These are phyloP conservation scores for Hypotaenidia okinawae DNA, from an alignment of 2,797 vertebrate species.

Conservation along the genomic window DNA sequence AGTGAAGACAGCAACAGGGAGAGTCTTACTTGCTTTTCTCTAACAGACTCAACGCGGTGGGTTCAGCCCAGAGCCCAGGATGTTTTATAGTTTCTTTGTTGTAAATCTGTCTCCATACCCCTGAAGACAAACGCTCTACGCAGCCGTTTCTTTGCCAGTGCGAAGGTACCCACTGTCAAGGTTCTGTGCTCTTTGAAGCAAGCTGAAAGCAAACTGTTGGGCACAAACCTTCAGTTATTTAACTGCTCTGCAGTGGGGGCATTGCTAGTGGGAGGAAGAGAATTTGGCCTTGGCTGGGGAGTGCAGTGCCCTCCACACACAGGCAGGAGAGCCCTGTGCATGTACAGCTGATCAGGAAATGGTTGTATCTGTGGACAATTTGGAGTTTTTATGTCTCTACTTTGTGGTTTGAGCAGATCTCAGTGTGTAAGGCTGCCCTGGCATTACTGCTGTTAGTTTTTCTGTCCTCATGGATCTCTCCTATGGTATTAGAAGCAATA, in stretches of 20 bases:
- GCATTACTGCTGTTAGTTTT: neutral
- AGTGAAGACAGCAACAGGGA: neutral
- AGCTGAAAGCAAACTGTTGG: neutral
- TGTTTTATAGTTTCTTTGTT: neutral
- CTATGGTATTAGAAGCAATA: neutral
- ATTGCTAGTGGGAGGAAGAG: neutral
- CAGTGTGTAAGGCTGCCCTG: neutral
- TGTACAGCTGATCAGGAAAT: neutral
- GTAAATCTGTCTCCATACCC: neutral
- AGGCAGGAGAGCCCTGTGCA: neutral
- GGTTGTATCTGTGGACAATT: neutral
- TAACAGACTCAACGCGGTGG: neutral
- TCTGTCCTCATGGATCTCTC: neutral
- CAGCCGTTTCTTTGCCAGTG: neutral
- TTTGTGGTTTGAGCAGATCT: neutral
- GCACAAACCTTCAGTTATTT: neutral
- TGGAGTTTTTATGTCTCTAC: neutral
- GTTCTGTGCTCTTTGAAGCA: neutral
- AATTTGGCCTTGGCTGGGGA: neutral
- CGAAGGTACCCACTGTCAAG: neutral
- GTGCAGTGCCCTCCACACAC: neutral
- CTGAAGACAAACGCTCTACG: neutral
- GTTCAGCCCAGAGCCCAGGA: neutral
- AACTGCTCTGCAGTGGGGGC: fast-evolving
- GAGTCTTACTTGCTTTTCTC: neutral